A percentile compares a stretch with the other conserved stretches of the same genome.
Evolutionary conservation across 1,140 invertebrate species (phyloP).

Genomic region (Temnothorax nylanderi): DNA sequence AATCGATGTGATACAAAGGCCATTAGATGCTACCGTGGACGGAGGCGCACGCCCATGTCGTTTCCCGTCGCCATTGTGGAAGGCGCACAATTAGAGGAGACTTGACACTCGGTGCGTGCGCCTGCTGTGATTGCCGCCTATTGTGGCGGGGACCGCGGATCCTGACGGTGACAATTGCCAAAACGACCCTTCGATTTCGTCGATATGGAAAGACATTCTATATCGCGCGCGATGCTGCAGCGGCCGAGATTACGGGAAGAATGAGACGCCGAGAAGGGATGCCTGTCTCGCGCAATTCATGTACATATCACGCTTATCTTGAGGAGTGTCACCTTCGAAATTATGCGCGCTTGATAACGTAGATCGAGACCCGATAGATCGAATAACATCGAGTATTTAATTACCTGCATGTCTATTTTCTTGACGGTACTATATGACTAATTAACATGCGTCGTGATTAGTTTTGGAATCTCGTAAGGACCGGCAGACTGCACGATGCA

Average conservation of each 20-base stretch:
- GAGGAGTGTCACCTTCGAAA: not conserved
- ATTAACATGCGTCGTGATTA: not conserved
- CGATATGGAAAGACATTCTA: conserved; percentile 44
- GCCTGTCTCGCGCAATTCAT: not conserved
- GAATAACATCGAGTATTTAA: not conserved
- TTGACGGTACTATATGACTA: too few relatives aligned
- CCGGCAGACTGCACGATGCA: conserved; percentile 42
- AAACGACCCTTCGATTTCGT: conserved; percentile 55
- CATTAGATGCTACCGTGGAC: conserved; percentile 70
- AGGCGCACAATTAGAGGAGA: conserved; percentile 71
- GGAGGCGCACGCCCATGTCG: conserved; percentile 74
- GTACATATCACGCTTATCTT: not conserved
- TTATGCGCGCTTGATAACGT: not conserved
- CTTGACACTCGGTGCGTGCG: conserved; percentile 60
- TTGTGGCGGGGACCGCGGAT: conserved; percentile 42
- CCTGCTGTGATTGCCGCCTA: conserved; percentile 55
- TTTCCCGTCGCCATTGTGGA: conserved; percentile 71
- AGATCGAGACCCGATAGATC: too few relatives aligned
- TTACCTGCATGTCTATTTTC: not conserved
- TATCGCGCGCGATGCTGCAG: not conserved
- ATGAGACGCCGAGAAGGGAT: not conserved
- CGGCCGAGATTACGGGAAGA: not conserved
- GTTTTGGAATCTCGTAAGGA: not conserved
- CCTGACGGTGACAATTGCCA: conserved; percentile 41
- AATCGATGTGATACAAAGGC: conserved; percentile 78